phyloP scores from a whole-genome alignment of 2,888 invertebrate genomes.

The Seira ritae region DNA sequence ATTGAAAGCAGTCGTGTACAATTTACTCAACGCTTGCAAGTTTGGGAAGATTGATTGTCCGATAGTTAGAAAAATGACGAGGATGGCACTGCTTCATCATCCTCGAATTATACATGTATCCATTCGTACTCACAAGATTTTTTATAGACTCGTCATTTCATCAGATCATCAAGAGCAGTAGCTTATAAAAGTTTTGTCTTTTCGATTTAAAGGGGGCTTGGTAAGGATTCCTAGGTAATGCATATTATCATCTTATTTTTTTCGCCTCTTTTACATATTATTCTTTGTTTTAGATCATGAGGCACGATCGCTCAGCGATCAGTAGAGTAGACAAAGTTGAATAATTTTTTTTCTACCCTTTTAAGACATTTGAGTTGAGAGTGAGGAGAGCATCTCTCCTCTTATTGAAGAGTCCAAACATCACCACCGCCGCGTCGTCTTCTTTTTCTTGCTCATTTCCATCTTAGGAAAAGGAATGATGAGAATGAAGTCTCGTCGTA shows the following conservation, averaged over 20 bases:
- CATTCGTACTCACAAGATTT: background rate
- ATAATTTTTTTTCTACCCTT: slow-evolving; percentile 16
- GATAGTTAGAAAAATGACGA: background rate
- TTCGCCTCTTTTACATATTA: background rate
- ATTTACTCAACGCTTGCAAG: background rate
- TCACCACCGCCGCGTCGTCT: too few relatives aligned
- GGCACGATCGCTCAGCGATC: background rate
- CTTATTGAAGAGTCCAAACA: background rate
- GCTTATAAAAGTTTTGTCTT: too few relatives aligned
- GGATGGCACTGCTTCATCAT: slow-evolving; percentile 12
- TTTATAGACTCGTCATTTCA: background rate
- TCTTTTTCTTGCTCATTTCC: slow-evolving; percentile 51
- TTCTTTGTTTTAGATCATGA: slow-evolving; percentile 11
- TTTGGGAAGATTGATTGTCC: background rate
- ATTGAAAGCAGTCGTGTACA: background rate
- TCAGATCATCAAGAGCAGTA: background rate
- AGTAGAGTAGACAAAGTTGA: slow-evolving; percentile 7
- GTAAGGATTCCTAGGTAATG: too few relatives aligned
- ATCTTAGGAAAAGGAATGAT: slow-evolving; percentile 54
- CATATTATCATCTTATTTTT: too few relatives aligned
- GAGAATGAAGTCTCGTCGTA: slow-evolving; percentile 33
- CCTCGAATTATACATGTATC: too few relatives aligned
- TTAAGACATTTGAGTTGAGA: background rate
- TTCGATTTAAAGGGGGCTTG: too few relatives aligned
- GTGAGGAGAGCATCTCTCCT: background rate